Conservation (phyloP, 2,113 vertebrate genomes). For the Lichenostomus cassidix region DNA sequence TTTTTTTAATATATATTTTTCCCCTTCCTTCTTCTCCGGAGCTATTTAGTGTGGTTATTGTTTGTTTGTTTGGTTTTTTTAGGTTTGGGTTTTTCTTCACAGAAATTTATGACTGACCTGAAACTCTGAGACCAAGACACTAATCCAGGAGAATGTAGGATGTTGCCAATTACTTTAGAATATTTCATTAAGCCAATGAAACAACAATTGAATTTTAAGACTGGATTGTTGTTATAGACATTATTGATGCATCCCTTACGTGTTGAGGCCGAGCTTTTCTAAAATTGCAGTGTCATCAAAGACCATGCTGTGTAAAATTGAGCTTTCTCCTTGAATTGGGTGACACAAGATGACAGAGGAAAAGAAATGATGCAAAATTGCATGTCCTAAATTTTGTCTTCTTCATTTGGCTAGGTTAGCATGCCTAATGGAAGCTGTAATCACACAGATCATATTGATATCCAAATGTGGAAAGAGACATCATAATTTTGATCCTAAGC, state of each 20-base stretch:
- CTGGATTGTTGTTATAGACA: not conserved
- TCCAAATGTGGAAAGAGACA: not conserved
- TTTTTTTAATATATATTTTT: not conserved
- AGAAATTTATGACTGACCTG: not conserved
- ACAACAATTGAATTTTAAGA: not conserved
- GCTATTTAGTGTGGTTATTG: fast-evolving
- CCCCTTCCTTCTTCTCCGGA: not conserved
- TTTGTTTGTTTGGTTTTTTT: not conserved
- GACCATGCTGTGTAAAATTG: not conserved
- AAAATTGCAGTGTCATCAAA: not conserved
- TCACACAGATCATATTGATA: not conserved
- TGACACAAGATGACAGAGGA: not conserved
- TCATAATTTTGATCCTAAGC: not conserved
- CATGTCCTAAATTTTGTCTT: not conserved
- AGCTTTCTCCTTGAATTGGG: not conserved
- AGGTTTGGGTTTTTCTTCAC: not conserved
- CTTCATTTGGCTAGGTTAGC: not conserved
- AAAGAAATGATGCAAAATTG: not conserved
- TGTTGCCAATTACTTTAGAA: not conserved
- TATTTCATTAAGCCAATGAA: not conserved
- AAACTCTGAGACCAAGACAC: not conserved
- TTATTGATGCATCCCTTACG: not conserved
- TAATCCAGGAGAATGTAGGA: not conserved
- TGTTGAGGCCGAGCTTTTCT: not conserved
- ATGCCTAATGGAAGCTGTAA: not conserved